These are phyloP conservation scores for Leptopilina syphax DNA, from an alignment of 2,888 invertebrate genomes.

Conservation along the genomic window DNA sequence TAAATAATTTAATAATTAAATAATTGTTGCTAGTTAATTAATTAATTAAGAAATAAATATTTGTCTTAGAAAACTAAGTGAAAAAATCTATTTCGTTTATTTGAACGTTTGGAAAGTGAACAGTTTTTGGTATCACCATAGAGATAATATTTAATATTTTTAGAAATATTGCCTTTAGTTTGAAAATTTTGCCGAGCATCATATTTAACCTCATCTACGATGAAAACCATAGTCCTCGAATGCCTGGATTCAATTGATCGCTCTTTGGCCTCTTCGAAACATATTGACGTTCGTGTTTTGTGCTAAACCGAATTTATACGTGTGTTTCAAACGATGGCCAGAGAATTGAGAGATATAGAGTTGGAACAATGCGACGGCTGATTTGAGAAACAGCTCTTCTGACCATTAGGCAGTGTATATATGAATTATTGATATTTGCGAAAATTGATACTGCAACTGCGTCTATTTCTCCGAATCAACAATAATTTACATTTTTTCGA, in stretches of 20 bases:
- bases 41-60: no score
- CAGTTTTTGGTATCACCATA: no score
- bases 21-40: no score
- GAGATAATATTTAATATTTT: no score
- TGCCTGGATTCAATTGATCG: slow-evolving; percentile 39
- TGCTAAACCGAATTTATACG: slow-evolving; percentile 24
- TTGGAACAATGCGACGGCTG: slow-evolving; percentile 13
- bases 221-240: slow-evolving; percentile 19
- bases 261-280: slow-evolving; percentile 35
- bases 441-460: slow-evolving; percentile 23
- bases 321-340: slow-evolving; percentile 1
- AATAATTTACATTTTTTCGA: background rate
- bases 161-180: no score
- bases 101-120: no score
- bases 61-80: no score
- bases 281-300: slow-evolving; percentile 34
- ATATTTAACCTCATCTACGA: background rate
- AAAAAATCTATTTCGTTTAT: no score
- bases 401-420: slow-evolving; percentile 26
- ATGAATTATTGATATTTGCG: slow-evolving; percentile 27
- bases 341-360: slow-evolving; percentile 27
- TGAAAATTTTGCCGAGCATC: background rate
- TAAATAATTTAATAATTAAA: no score
- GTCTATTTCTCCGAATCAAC: background rate
- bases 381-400: slow-evolving; percentile 39